Conservation (phyloP, 2,888 invertebrate species). For the Protodeltote pygarga region DNA sequence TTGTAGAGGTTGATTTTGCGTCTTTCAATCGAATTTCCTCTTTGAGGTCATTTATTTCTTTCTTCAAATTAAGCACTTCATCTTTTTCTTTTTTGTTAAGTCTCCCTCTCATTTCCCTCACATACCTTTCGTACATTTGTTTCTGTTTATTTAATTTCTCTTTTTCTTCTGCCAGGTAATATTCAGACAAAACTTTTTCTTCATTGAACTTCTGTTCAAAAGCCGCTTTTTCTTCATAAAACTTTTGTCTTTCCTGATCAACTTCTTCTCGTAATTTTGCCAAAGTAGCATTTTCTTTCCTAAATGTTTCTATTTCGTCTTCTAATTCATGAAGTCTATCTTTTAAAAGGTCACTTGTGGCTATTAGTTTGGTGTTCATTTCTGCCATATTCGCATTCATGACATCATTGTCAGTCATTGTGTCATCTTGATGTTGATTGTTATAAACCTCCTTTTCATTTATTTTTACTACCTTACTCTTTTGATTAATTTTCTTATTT, state of each 20-base stretch:
- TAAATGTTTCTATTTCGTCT: conserved; percentile 86
- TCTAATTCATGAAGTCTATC: conserved; percentile 89
- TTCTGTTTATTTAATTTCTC: conserved; percentile 90
- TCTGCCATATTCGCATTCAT: conserved; percentile 76
- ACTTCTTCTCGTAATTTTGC: conserved; percentile 87
- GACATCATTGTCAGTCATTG: conserved; percentile 62
- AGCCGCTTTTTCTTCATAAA: conserved; percentile 87
- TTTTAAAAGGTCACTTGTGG: conserved; percentile 87
- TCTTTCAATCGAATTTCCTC: conserved; percentile 91
- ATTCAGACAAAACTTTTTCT: conserved; percentile 89
- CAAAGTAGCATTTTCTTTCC: conserved; percentile 81
- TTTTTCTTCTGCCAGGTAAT: conserved; percentile 90
- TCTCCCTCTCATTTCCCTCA: conserved; percentile 89
- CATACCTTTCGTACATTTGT: conserved; percentile 88
- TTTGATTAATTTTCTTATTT: conserved; percentile 42
- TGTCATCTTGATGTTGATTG: conserved; percentile 60
- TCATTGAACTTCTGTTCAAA: conserved; percentile 88
- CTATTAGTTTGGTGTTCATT: conserved; percentile 81
- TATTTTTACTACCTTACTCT: conserved; percentile 39
- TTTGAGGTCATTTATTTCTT: conserved; percentile 89
- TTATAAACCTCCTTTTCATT: conserved; percentile 56
- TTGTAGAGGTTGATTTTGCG: conserved; percentile 89
- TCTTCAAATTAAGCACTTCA: conserved; percentile 88
- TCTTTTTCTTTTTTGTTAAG: conserved; percentile 90
- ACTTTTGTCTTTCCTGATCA: conserved; percentile 88